Evolutionary conservation across 2,797 vertebrate genomes (phyloP).

Genomic region (Urosaurus nigricauda): DNA sequence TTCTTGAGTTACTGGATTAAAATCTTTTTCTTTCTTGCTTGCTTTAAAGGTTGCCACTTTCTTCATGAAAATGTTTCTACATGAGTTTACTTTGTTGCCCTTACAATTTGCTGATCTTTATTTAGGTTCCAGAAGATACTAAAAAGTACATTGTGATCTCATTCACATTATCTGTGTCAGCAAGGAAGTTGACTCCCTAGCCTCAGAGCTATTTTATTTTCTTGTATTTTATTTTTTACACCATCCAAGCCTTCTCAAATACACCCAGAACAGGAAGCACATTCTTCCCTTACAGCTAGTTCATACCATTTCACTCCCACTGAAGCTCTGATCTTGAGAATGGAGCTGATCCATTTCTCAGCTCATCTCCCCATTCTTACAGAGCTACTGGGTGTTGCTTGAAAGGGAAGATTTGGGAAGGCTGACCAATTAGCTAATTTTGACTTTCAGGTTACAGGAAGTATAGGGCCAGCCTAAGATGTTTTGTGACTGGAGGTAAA

Average conservation of each 20-base stretch:
- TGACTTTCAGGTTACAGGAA: not conserved
- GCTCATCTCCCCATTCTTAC: not conserved
- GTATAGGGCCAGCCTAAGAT: no score
- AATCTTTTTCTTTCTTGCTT: not conserved
- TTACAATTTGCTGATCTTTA: constrained; percentile 29
- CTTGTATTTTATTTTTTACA: not conserved
- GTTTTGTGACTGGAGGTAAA: no score
- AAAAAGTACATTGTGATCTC: constrained; percentile 19
- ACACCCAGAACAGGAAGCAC: not conserved
- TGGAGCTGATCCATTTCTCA: not conserved
- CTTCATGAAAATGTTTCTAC: not conserved
- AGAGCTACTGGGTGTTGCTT: not conserved
- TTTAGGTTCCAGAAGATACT: constrained; percentile 23
- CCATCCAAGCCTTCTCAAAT: constrained; percentile 17
- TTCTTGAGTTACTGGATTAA: not conserved
- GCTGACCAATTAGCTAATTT: not conserved
- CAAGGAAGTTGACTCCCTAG: not conserved
- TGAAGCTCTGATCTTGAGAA: not conserved
- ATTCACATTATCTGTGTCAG: constrained; percentile 18
- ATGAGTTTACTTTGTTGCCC: not conserved
- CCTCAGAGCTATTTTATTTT: constrained; percentile 1
- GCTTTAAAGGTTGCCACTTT: constrained; percentile 23
- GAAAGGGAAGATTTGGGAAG: not conserved
- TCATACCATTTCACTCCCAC: constrained; percentile 8
- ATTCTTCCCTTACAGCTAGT: constrained; percentile 8